Percentiles rank a stretch among this genome's conserved stretches.
Conservation (phyloP, 2,888 invertebrate species). For the Callyntrura sp. region DNA sequence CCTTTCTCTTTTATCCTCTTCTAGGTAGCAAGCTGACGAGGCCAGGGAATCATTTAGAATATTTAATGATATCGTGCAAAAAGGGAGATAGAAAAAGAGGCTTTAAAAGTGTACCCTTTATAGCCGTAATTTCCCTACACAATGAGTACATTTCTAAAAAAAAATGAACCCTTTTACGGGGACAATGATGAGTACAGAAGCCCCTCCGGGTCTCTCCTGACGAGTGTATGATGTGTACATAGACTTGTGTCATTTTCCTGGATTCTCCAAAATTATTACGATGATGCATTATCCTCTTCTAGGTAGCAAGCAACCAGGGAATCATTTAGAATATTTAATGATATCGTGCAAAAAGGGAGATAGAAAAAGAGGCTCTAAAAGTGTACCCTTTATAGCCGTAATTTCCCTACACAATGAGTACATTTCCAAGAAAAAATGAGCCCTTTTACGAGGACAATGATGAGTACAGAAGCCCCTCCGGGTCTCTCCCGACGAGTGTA, state of each 20-base stretch:
- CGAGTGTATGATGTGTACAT: neutral
- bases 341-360: neutral
- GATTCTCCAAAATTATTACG: conserved; percentile 15
- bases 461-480: neutral
- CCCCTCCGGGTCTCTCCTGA: neutral
- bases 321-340: conserved; percentile 16
- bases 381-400: neutral
- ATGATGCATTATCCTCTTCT: too few relatives aligned
- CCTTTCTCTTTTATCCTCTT: conserved; percentile 14
- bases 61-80: conserved; percentile 6
- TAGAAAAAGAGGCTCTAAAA: neutral
- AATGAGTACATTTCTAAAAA: too few relatives aligned
- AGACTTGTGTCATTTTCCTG: neutral
- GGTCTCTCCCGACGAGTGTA: neutral
- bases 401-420: conserved; percentile 9
- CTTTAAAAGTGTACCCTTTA: neutral
- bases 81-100: neutral
- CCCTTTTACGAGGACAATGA: neutral
- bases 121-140: neutral
- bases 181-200: neutral
- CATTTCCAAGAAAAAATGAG: neutral
- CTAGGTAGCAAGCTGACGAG: neutral
- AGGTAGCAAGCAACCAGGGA: neutral
- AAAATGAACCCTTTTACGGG: neutral
- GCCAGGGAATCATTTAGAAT: conserved; percentile 5